Conservation (phyloP, 2,113 vertebrate genomes). For the Tragelaphus strepsiceros region DNA sequence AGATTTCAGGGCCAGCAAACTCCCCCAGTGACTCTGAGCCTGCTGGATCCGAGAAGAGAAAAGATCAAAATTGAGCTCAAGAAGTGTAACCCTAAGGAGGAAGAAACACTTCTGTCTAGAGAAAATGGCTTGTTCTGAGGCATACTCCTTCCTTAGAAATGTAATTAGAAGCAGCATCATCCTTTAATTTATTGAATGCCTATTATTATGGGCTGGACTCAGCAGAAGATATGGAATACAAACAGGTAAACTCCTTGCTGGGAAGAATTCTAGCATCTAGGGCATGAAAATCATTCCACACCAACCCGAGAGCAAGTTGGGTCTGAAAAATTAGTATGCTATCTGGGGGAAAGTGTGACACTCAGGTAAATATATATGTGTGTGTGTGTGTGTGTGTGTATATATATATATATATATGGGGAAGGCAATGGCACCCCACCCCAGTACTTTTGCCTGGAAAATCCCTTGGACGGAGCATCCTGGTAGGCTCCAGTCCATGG, state of each 20-base stretch:
- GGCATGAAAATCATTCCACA: too few species aligned
- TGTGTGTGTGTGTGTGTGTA: accelerated
- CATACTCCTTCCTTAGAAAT: too few species aligned
- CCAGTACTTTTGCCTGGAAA: too few species aligned
- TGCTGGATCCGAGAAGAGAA: neutral
- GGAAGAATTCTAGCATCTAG: neutral
- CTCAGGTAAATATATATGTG: neutral
- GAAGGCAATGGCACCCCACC: too few species aligned
- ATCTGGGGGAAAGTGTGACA: neutral
- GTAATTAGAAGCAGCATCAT: neutral
- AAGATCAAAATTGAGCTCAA: neutral
- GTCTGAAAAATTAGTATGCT: neutral
- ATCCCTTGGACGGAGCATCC: too few species aligned
- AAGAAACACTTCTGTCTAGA: neutral
- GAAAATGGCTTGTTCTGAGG: neutral
- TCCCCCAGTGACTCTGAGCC: accelerated
- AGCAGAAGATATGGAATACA: accelerated
- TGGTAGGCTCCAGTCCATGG: too few species aligned
- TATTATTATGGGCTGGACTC: accelerated
- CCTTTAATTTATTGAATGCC: neutral
- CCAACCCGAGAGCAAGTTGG: neutral
- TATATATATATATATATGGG: too few species aligned
- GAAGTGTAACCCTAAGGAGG: accelerated
- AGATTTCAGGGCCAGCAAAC: accelerated
- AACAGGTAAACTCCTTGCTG: neutral